These are phyloP conservation scores for Rhorus exstirpatorius DNA, from an alignment of 2,888 invertebrate species.

Conservation along the genomic window DNA sequence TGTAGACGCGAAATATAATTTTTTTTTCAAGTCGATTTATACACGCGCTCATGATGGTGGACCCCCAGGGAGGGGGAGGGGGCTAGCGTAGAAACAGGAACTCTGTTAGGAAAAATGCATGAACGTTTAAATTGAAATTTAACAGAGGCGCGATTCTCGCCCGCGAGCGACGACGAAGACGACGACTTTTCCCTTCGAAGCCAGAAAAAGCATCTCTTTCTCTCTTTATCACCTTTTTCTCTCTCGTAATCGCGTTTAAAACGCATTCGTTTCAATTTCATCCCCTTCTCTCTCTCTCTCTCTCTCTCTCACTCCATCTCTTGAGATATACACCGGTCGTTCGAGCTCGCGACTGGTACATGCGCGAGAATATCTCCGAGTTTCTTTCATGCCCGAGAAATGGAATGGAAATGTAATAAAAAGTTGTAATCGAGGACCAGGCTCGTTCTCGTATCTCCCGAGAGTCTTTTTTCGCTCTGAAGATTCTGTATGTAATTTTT, in stretches of 20 bases:
- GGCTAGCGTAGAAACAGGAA: slow-evolving; percentile 27
- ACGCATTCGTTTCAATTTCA: slow-evolving; percentile 82
- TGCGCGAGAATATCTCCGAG: slow-evolving; percentile 71
- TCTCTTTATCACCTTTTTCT: slow-evolving; percentile 57
- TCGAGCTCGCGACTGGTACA: slow-evolving; percentile 66
- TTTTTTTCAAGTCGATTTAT: slow-evolving; percentile 33
- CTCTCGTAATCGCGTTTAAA: slow-evolving; percentile 80
- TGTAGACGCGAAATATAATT: slow-evolving; percentile 10
- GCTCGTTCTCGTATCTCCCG: slow-evolving; percentile 61
- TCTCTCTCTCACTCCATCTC: slow-evolving; percentile 15
- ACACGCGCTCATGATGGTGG: slow-evolving; percentile 29
- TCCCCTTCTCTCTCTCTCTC: slow-evolving; percentile 61
- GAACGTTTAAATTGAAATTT: slow-evolving; percentile 74
- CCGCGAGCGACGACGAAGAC: slow-evolving; percentile 55
- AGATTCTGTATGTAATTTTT: slow-evolving; percentile 45
- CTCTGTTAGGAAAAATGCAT: slow-evolving; percentile 67
- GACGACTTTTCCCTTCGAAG: slow-evolving; percentile 64
- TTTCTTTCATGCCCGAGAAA: slow-evolving; percentile 79
- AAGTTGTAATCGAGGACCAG: slow-evolving; percentile 82
- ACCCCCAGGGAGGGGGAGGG: slow-evolving; percentile 12
- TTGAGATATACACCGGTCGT: slow-evolving; percentile 51
- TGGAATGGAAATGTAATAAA: slow-evolving; percentile 85
- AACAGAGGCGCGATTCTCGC: slow-evolving; percentile 71
- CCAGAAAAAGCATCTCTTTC: slow-evolving; percentile 40
- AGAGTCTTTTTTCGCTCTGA: slow-evolving; percentile 52